phyloP scores from a whole-genome alignment of 92 coral and sea anemone genomes.

The Epizoanthus rinbou region DNA sequence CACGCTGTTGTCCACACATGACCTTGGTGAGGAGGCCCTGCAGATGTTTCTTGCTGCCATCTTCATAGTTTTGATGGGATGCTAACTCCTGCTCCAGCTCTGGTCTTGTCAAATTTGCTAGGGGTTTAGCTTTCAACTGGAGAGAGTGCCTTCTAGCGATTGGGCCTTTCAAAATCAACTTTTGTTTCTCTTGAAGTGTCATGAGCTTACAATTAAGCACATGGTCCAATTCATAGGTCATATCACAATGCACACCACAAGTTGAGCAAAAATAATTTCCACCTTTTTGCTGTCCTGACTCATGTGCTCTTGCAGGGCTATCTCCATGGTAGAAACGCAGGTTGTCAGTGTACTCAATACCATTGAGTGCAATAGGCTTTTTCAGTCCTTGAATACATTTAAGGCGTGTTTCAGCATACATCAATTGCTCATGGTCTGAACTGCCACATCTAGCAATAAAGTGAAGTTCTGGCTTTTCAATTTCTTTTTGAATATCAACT shows the following conservation, averaged over 20 bases:
- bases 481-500: slow-evolving; percentile 41
- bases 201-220: slow-evolving; percentile 38
- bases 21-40: slow-evolving; percentile 3
- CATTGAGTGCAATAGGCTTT: not conserved
- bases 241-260: slow-evolving; percentile 16
- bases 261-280: too few relatives aligned
- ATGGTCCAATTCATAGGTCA: slow-evolving; percentile 23
- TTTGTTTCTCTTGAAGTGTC: slow-evolving; percentile 28
- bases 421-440: slow-evolving; percentile 52
- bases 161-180: slow-evolving; percentile 22
- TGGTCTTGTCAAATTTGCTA: slow-evolving; percentile 31
- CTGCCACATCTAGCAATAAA: slow-evolving; percentile 56
- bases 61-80: slow-evolving; percentile 33
- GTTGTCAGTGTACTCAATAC: slow-evolving; percentile 25
- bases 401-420: slow-evolving; percentile 49
- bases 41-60: slow-evolving; percentile 36
- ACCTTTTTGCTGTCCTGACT: slow-evolving; percentile 45
- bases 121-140: slow-evolving; percentile 37
- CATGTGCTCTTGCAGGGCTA: slow-evolving; percentile 43
- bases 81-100: slow-evolving; percentile 30
- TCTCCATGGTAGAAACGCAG: slow-evolving; percentile 42
- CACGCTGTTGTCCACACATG: slow-evolving; percentile 36
- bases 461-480: slow-evolving; percentile 61
- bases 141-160: slow-evolving; percentile 28
- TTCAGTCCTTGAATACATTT: slow-evolving; percentile 44